phyloP scores from a whole-genome alignment of 92 coral and sea anemone genomes.

The Phenganax stokvisi region DNA sequence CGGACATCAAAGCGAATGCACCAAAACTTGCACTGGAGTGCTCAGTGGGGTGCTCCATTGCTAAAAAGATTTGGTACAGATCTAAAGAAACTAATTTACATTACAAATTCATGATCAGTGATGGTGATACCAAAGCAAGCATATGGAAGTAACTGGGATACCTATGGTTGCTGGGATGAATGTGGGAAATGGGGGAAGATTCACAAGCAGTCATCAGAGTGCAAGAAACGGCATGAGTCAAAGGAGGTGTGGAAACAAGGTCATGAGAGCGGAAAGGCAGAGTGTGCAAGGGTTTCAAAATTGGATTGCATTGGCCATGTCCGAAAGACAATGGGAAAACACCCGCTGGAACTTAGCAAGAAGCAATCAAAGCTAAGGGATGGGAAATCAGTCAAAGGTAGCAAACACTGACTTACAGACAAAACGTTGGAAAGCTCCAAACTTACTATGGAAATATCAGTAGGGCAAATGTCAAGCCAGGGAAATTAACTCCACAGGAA shows the following conservation, averaged over 20 bases:
- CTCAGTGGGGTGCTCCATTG: conserved; percentile 41
- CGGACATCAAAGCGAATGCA: conserved; percentile 37
- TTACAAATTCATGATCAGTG: conserved; percentile 48
- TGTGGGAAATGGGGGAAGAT: conserved; percentile 45
- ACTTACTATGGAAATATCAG: conserved; percentile 40
- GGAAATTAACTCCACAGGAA: conserved; percentile 18
- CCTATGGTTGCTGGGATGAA: conserved; percentile 43
- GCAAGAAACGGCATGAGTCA: conserved; percentile 36
- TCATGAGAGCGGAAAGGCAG: conserved; percentile 33
- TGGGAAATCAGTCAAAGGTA: conserved; percentile 42
- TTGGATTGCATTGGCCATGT: conserved; percentile 45
- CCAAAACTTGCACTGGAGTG: conserved; percentile 42
- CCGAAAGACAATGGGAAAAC: conserved; percentile 37
- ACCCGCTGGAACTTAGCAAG: conserved; percentile 26
- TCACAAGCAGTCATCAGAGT: conserved; percentile 32
- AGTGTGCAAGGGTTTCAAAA: conserved; percentile 32
- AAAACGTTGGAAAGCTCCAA: conserved; percentile 26
- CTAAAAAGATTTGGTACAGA: conserved; percentile 37
- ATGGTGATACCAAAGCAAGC: conserved; percentile 40
- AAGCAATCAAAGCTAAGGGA: conserved; percentile 36
- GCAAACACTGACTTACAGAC: conserved; percentile 27
- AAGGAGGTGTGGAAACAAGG: conserved; percentile 35
- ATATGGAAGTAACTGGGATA: conserved; percentile 39
- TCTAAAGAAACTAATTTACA: conserved; percentile 12
- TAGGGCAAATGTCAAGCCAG: conserved; percentile 17